Conservation (phyloP, 2,888 invertebrate species). For the Yponomeuta cagnagella region DNA sequence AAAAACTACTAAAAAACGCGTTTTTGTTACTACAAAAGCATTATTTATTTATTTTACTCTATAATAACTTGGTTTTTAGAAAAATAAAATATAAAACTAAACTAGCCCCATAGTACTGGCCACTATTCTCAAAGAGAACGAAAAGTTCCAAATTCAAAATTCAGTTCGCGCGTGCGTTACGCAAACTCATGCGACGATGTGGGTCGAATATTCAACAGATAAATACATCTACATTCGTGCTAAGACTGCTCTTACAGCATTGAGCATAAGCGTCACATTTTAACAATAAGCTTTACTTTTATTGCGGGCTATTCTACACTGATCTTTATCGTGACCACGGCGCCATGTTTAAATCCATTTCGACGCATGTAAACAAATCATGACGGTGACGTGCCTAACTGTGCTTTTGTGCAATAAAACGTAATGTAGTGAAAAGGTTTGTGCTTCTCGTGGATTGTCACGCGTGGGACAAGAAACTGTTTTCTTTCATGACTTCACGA, state of each 20-base stretch:
- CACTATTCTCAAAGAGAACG: neutral
- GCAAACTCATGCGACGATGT: constrained; percentile 35
- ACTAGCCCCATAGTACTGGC: neutral
- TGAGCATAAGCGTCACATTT: neutral
- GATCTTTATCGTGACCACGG: neutral
- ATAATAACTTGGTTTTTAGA: too few species aligned
- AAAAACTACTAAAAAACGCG: too few species aligned
- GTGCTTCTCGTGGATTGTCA: neutral
- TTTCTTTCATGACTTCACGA: neutral
- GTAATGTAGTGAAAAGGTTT: neutral
- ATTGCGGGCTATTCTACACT: neutral
- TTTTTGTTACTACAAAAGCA: too few species aligned
- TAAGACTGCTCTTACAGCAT: neutral
- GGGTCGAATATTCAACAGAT: constrained; percentile 28
- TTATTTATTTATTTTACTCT: too few species aligned
- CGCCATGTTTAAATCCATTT: neutral
- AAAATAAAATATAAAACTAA: neutral
- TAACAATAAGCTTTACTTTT: neutral
- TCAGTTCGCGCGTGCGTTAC: constrained; percentile 34
- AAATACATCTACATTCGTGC: neutral
- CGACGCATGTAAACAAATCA: neutral
- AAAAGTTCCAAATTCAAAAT: constrained; percentile 34
- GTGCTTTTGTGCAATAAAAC: neutral
- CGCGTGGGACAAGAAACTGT: neutral
- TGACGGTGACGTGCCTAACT: neutral